A percentile compares a stretch with the other conserved stretches of the same genome.
These are phyloP conservation scores for Habrosyne pyritoides DNA, from an alignment of 2,888 invertebrate genomes.

Conservation along the genomic window DNA sequence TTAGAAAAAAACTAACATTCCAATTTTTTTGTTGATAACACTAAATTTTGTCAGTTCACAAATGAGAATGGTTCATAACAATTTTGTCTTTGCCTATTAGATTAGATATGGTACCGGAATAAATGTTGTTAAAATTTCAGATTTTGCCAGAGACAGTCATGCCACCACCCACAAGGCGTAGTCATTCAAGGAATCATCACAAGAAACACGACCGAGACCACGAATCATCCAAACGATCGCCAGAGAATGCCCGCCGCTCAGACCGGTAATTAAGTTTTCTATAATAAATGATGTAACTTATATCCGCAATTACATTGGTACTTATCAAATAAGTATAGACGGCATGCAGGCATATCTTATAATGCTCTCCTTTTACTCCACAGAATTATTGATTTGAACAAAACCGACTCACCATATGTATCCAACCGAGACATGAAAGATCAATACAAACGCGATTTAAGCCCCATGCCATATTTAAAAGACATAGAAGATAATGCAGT, in stretches of 20 bases:
- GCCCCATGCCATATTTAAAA: constrained; percentile 49
- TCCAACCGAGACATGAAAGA: constrained; percentile 68
- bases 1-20: no score
- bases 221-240: constrained; percentile 67
- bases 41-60: no score
- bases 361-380: not conserved
- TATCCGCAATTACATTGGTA: no score
- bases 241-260: constrained; percentile 71
- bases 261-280: constrained; percentile 56
- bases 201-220: constrained; percentile 75
- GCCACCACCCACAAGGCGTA: constrained; percentile 80
- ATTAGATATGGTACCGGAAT: no score
- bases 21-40: no score
- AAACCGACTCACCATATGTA: constrained; percentile 71
- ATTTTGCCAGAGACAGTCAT: constrained; percentile 79
- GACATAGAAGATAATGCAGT: constrained; percentile 71
- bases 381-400: constrained; percentile 81
- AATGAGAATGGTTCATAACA: no score
- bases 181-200: constrained; percentile 73
- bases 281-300: not conserved
- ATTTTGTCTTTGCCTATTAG: no score
- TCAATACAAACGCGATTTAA: constrained; percentile 60
- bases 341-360: not conserved
- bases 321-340: no score
- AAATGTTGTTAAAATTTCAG: constrained; percentile 42